Evolutionary conservation across 2,888 invertebrate species (phyloP).

Genomic region (Drosophila seclusa): DNA sequence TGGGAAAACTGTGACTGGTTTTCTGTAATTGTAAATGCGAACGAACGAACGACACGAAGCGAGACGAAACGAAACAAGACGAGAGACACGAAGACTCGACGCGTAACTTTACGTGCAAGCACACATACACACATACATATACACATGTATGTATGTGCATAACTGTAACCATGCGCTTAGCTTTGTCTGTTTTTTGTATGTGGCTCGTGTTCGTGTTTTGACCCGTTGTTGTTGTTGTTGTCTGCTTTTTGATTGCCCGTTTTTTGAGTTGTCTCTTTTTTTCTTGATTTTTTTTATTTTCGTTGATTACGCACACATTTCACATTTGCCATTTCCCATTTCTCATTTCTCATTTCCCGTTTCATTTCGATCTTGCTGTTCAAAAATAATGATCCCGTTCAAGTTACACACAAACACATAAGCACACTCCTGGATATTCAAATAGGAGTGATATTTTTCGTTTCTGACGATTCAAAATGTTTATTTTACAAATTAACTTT

Average conservation of each 20-base stretch:
- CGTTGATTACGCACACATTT: not conserved
- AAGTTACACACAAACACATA: not conserved
- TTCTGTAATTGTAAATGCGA: conserved; percentile 37
- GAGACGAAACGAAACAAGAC: conserved; percentile 3
- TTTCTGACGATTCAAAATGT: not conserved
- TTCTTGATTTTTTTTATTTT: not conserved
- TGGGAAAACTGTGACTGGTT: conserved; percentile 50
- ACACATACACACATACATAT: not conserved
- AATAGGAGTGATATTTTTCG: not conserved
- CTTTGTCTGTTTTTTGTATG: conserved; percentile 13
- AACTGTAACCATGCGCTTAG: conserved; percentile 37
- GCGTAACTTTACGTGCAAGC: conserved; percentile 15
- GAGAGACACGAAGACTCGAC: conserved; percentile 15
- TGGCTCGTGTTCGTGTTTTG: not conserved
- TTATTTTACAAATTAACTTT: not conserved
- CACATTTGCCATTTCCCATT: not conserved
- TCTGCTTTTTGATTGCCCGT: conserved; percentile 6
- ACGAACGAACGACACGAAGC: conserved; percentile 14
- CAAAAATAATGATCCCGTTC: not conserved
- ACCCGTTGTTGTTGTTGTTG: conserved; percentile 4
- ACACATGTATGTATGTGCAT: conserved; percentile 2
- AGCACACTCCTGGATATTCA: not conserved
- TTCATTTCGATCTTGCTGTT: not conserved
- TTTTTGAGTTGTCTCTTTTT: conserved; percentile 3
- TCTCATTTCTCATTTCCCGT: not conserved